phyloP scores from a whole-genome alignment of 1,140 invertebrate species.

The Drosophila oshimai region DNA sequence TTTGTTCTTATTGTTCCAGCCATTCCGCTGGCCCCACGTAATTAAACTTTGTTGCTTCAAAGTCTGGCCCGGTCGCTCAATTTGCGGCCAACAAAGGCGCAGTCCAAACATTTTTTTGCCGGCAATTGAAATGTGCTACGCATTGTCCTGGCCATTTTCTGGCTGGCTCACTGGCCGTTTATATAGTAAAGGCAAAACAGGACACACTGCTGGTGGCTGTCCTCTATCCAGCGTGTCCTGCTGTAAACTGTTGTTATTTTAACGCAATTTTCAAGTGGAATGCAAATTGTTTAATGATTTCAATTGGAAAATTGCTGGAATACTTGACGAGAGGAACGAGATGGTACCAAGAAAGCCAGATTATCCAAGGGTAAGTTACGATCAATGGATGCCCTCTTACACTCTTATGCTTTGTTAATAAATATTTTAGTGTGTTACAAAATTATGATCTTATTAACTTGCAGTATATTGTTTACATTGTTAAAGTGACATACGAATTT shows the following conservation, averaged over 20 bases:
- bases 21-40: slow-evolving; percentile 38
- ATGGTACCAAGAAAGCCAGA: slow-evolving; percentile 47
- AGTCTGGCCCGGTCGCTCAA: slow-evolving; percentile 67
- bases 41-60: slow-evolving; percentile 80
- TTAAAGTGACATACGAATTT: too few relatives aligned
- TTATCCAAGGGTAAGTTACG: neutral
- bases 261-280: slow-evolving; percentile 82
- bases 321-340: slow-evolving; percentile 65
- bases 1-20: slow-evolving; percentile 47
- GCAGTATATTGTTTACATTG: too few relatives aligned
- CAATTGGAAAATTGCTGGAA: slow-evolving; percentile 82
- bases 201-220: slow-evolving; percentile 31
- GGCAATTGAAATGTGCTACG: slow-evolving; percentile 74
- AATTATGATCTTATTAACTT: too few relatives aligned
- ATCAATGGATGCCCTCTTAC: slow-evolving; percentile 2
- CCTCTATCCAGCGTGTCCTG: slow-evolving; percentile 37
- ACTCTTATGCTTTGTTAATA: too few relatives aligned
- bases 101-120: slow-evolving; percentile 67
- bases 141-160: slow-evolving; percentile 43
- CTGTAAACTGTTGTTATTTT: slow-evolving; percentile 81
- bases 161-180: slow-evolving; percentile 1
- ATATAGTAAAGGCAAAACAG: slow-evolving; percentile 35
- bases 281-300: slow-evolving; percentile 82
- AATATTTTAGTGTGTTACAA: too few relatives aligned
- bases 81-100: slow-evolving; percentile 73